Base-by-base conservation (phyloP, 2,113 vertebrate species). In the Micronisus gabar region DNA sequence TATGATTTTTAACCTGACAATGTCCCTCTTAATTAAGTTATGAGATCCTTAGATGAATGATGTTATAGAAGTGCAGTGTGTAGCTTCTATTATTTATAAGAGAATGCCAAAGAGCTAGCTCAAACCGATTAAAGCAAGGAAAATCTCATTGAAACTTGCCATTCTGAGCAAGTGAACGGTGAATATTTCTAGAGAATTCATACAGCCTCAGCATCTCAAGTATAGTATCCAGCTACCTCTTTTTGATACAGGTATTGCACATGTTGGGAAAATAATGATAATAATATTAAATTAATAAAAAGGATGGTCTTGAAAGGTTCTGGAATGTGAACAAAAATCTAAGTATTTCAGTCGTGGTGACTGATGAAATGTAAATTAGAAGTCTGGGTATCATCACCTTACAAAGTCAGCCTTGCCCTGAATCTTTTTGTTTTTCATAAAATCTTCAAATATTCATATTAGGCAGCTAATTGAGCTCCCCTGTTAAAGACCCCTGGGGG, bases 1-100 rank as follows among this genome's bases (percentile, higher is more conserved):
- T 96, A 94, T 97, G 96, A 95, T 97, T 97, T 97, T 97, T 97
- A 97, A 97, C 95, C 78, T 97, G 96, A 96, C 97, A 98, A 27
- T 96, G 94, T 97, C 91, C 83, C 91, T 95, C 90, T 97, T 97
- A 97, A 98, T 98, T 97, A 98, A 98, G 96, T 97, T 97, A 97
- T 97, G 94, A 97, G 95, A 86, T 97, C 80, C 73, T 95, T 87
- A 96, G 96, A 97, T 96, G 95, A 96, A 95, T 97, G 93, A 97
- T 97, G 93, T 97, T 97, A 94, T 96, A 98, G 89, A 95, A 96
- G 89, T 95, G 91, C 95, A 83, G 93, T 94, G 78, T 97, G 95
- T 97, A 93, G 94, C 92, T 95, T 97, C 63, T 95, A 94, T 97
- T 97, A 97, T 97, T 98, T 95, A 98, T 97, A 97, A 95, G 89